Base-by-base conservation (phyloP, 2,797 vertebrate species). In the Furcifer pardalis region DNA sequence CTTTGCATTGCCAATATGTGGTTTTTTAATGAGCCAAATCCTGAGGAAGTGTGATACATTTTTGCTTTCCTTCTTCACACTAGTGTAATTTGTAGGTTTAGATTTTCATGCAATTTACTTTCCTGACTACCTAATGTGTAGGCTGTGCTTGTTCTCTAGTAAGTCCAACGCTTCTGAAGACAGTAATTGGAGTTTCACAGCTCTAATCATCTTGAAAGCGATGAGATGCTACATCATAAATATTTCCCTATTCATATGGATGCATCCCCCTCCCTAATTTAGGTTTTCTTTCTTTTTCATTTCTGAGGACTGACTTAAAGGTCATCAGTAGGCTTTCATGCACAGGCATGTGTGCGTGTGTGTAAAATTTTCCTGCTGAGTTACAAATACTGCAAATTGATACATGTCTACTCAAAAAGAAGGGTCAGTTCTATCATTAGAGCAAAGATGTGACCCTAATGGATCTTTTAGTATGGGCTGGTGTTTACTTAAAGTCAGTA, bases 201-300 rank as follows among this genome's bases (percentile, higher is more conserved):
- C n/a, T 40, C 23, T 56, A 84, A 4, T 30, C 79, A 62, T 77
- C 81, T 75, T 82, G 25, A 65, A 42, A 52, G 82, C 68, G 25
- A 72, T 9, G 32, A 35, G 44, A 78, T 71, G 79, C 83, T 74
- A 68, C 21, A 77, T 3, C 74, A 83, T 42, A 87, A 37, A 19
- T 73, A 74, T 27, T 12, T 84, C 4, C 1, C 32, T 10, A 5
- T 10, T 62, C 65, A 74, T 40, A 17, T 86, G 52, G 30, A 25
- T 66, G 7, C 17, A 30, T 30, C 17, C 8, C 35, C 4, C 66
- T 73, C 15, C 35, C 35, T 68, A 15, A 35, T 40, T 46, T 73
- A 75, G 68, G 44, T 74, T 59, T 35, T 76, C 25, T 73, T 44
- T 73, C 77, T 0, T 9, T 13, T 56, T 56, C 52, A 56, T 56